phyloP scores from a whole-genome alignment of 2,888 invertebrate genomes.

The Uropetala carovei region DNA sequence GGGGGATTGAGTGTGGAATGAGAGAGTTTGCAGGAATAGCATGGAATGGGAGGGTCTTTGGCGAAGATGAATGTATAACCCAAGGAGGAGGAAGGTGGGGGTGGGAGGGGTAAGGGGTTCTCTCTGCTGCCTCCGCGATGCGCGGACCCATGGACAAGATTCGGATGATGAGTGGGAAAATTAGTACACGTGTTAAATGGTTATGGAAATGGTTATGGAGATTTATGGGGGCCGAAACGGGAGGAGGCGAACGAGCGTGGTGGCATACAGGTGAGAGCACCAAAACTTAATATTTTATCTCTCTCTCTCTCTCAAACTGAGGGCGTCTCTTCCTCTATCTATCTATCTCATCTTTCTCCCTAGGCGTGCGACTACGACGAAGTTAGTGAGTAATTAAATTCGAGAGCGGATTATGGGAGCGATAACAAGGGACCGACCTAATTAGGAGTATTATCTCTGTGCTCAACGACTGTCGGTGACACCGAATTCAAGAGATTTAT shows the following conservation, averaged over 20 bases:
- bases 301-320: not conserved
- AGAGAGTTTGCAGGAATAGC: not conserved
- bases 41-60: not conserved
- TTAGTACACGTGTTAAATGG: too few species aligned
- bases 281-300: not conserved
- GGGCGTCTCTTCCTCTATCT: not conserved
- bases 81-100: not conserved
- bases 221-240: not conserved
- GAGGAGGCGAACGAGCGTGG: not conserved
- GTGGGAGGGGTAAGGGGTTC: not conserved
- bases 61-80: not conserved
- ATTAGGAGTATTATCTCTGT: conserved; percentile 31
- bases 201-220: not conserved
- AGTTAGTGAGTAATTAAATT: conserved; percentile 40
- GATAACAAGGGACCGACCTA: conserved; percentile 16
- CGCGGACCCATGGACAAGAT: not conserved
- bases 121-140: not conserved
- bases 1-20: not conserved
- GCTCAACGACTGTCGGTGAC: not conserved
- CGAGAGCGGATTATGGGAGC: not conserved
- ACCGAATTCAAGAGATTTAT: not conserved
- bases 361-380: not conserved
- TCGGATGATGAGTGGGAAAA: too few species aligned
- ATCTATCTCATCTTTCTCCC: not conserved
- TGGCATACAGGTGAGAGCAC: conserved; percentile 14